These are phyloP conservation scores for Oreotrochilus melanogaster DNA, from an alignment of 2,113 vertebrate species.

Conservation along the genomic window DNA sequence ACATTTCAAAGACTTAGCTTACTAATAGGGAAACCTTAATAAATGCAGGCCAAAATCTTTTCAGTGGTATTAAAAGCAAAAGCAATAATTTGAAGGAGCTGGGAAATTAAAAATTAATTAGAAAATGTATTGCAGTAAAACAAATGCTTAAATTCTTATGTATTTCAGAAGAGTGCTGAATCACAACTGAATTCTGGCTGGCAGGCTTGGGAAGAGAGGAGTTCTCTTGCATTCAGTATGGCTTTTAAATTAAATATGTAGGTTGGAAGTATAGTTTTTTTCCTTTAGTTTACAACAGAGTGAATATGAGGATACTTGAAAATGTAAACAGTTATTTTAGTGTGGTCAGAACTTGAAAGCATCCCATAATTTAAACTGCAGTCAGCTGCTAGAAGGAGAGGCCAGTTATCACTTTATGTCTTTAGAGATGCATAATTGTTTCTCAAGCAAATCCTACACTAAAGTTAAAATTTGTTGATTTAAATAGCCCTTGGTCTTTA, in stretches of 20 bases:
- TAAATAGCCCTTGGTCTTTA: background rate
- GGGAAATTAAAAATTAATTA: conserved; percentile 46
- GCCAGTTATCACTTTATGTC: background rate
- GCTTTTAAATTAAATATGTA: conserved; percentile 51
- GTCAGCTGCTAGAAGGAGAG: conserved; percentile 29
- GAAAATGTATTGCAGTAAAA: conserved; percentile 51
- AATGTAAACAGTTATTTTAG: background rate
- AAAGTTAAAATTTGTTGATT: background rate
- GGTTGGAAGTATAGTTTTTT: conserved; percentile 41
- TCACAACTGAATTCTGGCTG: background rate
- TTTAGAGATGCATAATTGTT: background rate
- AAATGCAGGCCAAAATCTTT: background rate
- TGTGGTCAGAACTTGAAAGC: background rate
- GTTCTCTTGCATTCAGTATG: conserved; percentile 34
- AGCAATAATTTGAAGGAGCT: conserved; percentile 14
- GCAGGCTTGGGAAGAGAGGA: background rate
- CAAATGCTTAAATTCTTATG: conserved; percentile 48
- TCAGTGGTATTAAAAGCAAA: background rate
- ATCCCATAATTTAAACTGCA: background rate
- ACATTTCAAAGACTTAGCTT: background rate
- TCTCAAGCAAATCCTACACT: background rate
- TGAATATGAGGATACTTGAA: conserved; percentile 26
- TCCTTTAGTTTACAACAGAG: conserved; percentile 43
- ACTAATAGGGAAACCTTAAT: background rate
- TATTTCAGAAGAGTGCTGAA: conserved; percentile 37